These are phyloP conservation scores for Onthophagus taurus DNA, from an alignment of 1,140 invertebrate species.

Conservation along the genomic window DNA sequence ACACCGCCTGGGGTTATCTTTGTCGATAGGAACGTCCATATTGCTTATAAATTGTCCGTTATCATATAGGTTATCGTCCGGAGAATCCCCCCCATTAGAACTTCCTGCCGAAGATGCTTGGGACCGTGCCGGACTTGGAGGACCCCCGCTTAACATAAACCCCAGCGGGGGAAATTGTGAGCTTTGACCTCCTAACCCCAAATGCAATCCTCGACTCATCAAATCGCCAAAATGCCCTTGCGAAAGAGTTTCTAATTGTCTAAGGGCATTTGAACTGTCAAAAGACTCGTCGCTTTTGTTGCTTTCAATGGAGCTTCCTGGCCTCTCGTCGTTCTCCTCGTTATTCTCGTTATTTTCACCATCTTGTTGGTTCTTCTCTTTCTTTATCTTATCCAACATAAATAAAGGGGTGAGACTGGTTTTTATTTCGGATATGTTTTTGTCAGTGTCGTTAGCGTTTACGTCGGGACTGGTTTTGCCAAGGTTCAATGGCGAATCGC, in stretches of 20 bases:
- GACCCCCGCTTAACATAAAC: conserved; percentile 38
- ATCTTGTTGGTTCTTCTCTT: conserved; percentile 30
- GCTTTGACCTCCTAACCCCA: conserved; percentile 28
- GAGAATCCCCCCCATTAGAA: conserved; percentile 48
- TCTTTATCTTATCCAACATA: conserved; percentile 33
- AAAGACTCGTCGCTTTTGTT: conserved; percentile 51
- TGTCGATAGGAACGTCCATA: conserved; percentile 76
- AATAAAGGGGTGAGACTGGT: conserved; percentile 35
- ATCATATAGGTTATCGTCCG: conserved; percentile 51
- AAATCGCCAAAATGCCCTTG: conserved; percentile 61
- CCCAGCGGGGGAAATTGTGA: conserved; percentile 35
- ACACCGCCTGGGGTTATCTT: conserved; percentile 70
- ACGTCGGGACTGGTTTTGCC: conserved; percentile 32
- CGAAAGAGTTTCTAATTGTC: conserved; percentile 70
- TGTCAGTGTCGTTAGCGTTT: conserved; percentile 35
- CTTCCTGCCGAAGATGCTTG: conserved; percentile 44
- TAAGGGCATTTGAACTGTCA: conserved; percentile 60
- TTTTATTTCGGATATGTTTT: conserved; percentile 30
- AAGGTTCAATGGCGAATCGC: conserved; percentile 29
- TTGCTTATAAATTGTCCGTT: conserved; percentile 63
- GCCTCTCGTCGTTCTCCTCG: conserved; percentile 37
- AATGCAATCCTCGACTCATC: conserved; percentile 32
- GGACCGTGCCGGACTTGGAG: conserved; percentile 46
- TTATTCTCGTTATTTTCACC: conserved; percentile 26
- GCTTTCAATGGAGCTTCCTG: conserved; percentile 46